phyloP scores from a whole-genome alignment of 2,888 invertebrate genomes.

The Tipula unca region DNA sequence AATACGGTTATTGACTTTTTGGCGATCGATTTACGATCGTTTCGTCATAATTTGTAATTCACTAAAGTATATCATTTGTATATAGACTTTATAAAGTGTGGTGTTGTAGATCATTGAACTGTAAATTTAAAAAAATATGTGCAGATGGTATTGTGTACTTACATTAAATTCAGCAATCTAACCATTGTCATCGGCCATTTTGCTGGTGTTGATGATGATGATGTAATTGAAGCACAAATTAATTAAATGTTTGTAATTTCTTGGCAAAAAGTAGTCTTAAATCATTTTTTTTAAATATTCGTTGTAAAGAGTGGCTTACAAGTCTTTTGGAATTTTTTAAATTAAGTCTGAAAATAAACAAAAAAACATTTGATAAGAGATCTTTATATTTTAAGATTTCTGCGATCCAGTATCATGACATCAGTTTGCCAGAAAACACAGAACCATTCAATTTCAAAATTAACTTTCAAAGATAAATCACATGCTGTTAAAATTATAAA shows the following conservation, averaged over 20 bases:
- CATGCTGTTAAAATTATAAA: too few relatives aligned
- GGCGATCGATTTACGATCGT: background rate
- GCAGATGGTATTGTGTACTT: background rate
- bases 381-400: too few relatives aligned
- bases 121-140: background rate
- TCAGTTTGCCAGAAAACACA: too few relatives aligned
- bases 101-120: background rate
- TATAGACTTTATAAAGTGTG: background rate
- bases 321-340: background rate
- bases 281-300: background rate
- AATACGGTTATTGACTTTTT: background rate
- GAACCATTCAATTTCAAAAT: too few relatives aligned
- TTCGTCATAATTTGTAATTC: background rate
- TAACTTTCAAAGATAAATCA: too few relatives aligned
- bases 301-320: background rate
- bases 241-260: background rate
- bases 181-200: conserved; percentile 20
- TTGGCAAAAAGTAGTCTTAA: background rate
- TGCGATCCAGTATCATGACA: too few relatives aligned
- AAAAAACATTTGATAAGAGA: too few relatives aligned
- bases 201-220: background rate
- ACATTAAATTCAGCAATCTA: conserved; percentile 18
- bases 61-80: background rate
- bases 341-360: background rate
- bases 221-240: background rate